Conservation (phyloP, 1,140 invertebrate genomes). For the Hermetia illucens region DNA sequence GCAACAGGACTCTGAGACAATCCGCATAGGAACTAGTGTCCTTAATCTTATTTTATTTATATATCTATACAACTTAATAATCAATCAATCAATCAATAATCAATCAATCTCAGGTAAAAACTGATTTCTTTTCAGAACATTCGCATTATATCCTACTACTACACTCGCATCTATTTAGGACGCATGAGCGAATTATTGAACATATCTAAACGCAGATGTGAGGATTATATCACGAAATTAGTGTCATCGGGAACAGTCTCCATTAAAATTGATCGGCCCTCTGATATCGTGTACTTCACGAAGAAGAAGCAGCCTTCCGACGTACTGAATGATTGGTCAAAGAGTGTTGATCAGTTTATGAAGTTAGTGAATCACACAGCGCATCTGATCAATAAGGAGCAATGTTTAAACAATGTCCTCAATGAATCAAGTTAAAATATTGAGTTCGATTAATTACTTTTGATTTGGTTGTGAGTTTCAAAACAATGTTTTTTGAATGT, state of each 20-base stretch:
- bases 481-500: too few species aligned
- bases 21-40: too few species aligned
- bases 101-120: too few species aligned
- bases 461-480: too few species aligned
- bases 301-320: slow-evolving; percentile 47
- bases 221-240: slow-evolving; percentile 81
- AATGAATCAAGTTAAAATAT: too few species aligned
- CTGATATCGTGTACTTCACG: slow-evolving; percentile 44
- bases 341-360: slow-evolving; percentile 79
- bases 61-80: too few species aligned
- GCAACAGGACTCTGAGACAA: too few species aligned
- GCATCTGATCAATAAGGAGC: slow-evolving; percentile 95
- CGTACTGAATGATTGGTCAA: slow-evolving; percentile 85
- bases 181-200: slow-evolving; percentile 86
- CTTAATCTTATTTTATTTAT: too few species aligned
- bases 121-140: slow-evolving; percentile 76
- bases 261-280: slow-evolving; percentile 80
- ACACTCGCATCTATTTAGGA: slow-evolving; percentile 74
- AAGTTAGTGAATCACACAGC: slow-evolving; percentile 90
- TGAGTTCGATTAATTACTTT: too few species aligned
- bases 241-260: slow-evolving; percentile 78
- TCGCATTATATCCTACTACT: slow-evolving; percentile 94
- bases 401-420: too few species aligned
- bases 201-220: slow-evolving; percentile 70
- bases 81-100: too few species aligned